Conservation (phyloP, 2,888 invertebrate species). For the Heliconius hortense region DNA sequence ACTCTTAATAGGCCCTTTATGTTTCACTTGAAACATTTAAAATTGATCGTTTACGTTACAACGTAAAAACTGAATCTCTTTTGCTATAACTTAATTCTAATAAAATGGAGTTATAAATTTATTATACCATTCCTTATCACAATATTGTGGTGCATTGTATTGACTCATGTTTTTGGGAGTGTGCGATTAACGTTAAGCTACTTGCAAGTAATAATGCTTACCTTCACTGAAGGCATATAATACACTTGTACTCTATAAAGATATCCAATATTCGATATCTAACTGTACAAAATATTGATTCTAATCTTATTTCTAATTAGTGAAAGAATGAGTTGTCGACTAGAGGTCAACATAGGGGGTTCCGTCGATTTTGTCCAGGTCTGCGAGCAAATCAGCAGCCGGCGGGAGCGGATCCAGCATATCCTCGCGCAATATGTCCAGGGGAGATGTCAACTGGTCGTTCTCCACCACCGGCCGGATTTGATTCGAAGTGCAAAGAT, state of each 20-base stretch:
- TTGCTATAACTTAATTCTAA: conserved; percentile 35
- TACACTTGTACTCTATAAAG: conserved; percentile 69
- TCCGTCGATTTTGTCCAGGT: conserved; percentile 74
- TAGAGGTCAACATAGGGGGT: conserved; percentile 77
- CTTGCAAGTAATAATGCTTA: conserved; percentile 56
- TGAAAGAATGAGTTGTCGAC: conserved; percentile 54
- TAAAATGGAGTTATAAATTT: conserved; percentile 40
- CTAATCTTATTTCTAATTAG: conserved; percentile 48
- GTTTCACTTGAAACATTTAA: conserved; percentile 4
- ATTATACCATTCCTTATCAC: conserved; percentile 40
- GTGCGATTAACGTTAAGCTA: conserved; percentile 59
- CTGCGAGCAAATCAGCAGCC: conserved; percentile 66
- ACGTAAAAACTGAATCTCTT: conserved; percentile 38
- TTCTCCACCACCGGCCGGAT: conserved; percentile 60
- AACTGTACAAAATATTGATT: conserved; percentile 61
- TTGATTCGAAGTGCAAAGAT: conserved; percentile 61
- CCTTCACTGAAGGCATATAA: conserved; percentile 79
- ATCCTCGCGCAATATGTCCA: conserved; percentile 73
- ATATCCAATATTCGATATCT: conserved; percentile 66
- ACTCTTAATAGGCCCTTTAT: conserved; percentile 28
- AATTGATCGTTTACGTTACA: conserved; percentile 6
- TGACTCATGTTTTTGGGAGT: conserved; percentile 74
- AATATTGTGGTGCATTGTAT: conserved; percentile 55
- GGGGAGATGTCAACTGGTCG: conserved; percentile 63
- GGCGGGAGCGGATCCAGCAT: conserved; percentile 70